Conservation (phyloP, 1,140 invertebrate genomes). For the Pissodes strobi region DNA sequence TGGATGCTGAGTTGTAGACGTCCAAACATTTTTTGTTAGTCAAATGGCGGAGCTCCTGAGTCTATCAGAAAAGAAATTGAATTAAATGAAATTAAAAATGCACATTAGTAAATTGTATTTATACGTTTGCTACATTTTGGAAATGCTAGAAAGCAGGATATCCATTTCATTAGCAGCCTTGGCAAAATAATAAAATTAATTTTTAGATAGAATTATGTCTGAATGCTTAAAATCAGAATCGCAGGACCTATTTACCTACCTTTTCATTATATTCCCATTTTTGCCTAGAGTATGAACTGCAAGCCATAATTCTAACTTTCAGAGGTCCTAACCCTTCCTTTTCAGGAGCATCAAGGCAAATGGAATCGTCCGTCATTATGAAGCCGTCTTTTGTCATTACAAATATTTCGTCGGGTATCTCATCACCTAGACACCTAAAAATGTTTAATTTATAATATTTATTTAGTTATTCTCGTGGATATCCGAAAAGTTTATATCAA, state of each 20-base stretch:
- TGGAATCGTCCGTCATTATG: slow-evolving; percentile 73
- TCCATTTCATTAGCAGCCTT: too few species aligned
- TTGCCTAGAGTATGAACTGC: slow-evolving; percentile 65
- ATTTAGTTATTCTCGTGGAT: too few species aligned
- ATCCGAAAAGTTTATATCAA: too few species aligned
- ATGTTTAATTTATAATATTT: too few species aligned
- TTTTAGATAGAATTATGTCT: too few species aligned
- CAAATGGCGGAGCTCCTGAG: slow-evolving; percentile 58
- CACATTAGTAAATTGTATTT: too few species aligned
- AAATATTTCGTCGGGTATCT: slow-evolving; percentile 72
- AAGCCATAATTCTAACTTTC: slow-evolving; percentile 70
- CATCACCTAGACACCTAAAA: slow-evolving; percentile 56
- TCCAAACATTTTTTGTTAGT: slow-evolving; percentile 63
- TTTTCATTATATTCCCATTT: slow-evolving; percentile 66
- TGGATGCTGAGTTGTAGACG: slow-evolving; percentile 48
- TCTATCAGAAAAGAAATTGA: too few species aligned
- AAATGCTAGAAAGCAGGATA: too few species aligned
- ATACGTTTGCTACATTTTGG: too few species aligned
- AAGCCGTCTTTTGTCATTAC: slow-evolving; percentile 69
- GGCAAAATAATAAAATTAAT: slow-evolving; percentile 10
- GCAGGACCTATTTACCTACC: too few species aligned
- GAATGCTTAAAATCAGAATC: too few species aligned
- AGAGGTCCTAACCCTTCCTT: slow-evolving; percentile 57
- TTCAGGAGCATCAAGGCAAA: slow-evolving; percentile 72
- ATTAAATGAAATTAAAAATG: too few species aligned